Base-by-base conservation (phyloP, 2,797 vertebrate species). In the Dryobates pubescens region DNA sequence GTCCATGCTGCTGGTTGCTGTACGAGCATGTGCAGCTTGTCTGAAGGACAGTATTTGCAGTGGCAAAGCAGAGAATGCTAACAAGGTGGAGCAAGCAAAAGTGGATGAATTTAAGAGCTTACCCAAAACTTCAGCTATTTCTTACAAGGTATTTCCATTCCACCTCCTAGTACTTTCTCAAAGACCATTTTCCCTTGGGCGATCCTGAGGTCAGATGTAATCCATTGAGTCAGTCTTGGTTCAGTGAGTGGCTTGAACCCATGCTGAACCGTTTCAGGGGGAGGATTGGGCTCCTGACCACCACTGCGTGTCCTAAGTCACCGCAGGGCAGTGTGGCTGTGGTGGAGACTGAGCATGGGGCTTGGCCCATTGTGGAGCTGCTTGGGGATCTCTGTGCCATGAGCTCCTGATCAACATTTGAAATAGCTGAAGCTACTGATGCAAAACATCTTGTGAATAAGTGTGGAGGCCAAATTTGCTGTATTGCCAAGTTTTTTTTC, bases 261-360 rank as follows among this genome's bases (percentile, higher is more conserved):
- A 0, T 4, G 7, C 49, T 27, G 22, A 57, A 69, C 3, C 3
- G 2, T 41, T 64, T 69, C 4, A 15, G 6, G 27, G 70, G 3
- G 15, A 27, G 76, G 38, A 5, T 0, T 29, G 38, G 15, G 36
- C 41, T 65, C 53, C 70, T 1, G 0, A 14, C 4, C 4, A 9
- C 15, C 4, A 1, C 29, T 23, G 32, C 0, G 0, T 45, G 70
- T 34, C 83, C 57, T 8, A 14, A 32, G 53, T 30, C 19, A 7
- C 47, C 1, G 2, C 64, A 6, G 49, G 54, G 30, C 49, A 61
- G 32, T 0, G 0, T 0, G 2, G 26, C 16, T 51, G 1, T 13
- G 10, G 38, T 45, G 32, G 47, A 29, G 14, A 15, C 10, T 0
- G 1, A 6, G 9, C 0, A 0, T 16, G 17, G 56, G 20, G 18